phyloP scores from a whole-genome alignment of 1,140 invertebrate species.

The Aphaenogaster ashmeadi region DNA sequence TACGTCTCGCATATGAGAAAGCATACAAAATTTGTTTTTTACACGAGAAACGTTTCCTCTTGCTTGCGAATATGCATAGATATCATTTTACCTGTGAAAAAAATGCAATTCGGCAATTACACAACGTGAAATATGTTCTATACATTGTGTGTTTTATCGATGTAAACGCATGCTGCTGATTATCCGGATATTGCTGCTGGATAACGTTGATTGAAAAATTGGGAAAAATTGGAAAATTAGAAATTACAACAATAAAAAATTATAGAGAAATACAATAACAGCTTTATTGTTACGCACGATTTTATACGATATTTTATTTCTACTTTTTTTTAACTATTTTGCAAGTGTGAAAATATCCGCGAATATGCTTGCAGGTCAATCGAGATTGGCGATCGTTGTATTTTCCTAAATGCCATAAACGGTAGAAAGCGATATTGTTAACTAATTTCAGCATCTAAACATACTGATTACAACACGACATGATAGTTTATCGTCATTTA shows the following conservation, averaged over 20 bases:
- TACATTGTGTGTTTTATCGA: slow-evolving; percentile 22
- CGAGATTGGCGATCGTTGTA: not conserved
- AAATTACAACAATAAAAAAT: not conserved
- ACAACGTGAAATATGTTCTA: not conserved
- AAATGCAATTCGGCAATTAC: slow-evolving; percentile 46
- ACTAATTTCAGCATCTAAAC: slow-evolving; percentile 64
- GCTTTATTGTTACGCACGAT: not conserved
- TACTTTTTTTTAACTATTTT: not conserved
- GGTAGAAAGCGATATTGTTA: not conserved
- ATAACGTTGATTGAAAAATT: slow-evolving; percentile 9
- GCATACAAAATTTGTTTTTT: slow-evolving; percentile 57
- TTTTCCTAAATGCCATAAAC: slow-evolving; percentile 36
- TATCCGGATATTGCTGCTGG: not conserved
- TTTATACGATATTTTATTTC: not conserved
- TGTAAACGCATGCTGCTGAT: not conserved
- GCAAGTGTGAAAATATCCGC: not conserved
- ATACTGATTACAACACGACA: slow-evolving; percentile 21
- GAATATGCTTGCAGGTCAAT: not conserved
- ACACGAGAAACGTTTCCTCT: slow-evolving; percentile 8
- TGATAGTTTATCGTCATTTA: slow-evolving; percentile 62
- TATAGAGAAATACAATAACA: not conserved
- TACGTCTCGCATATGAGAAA: slow-evolving; percentile 58
- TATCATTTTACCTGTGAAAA: slow-evolving; percentile 40
- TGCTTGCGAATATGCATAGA: slow-evolving; percentile 33
- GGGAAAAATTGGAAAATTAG: slow-evolving; percentile 5